phyloP scores from a whole-genome alignment of 2,888 invertebrate species.

The Habroteleia sp. region DNA sequence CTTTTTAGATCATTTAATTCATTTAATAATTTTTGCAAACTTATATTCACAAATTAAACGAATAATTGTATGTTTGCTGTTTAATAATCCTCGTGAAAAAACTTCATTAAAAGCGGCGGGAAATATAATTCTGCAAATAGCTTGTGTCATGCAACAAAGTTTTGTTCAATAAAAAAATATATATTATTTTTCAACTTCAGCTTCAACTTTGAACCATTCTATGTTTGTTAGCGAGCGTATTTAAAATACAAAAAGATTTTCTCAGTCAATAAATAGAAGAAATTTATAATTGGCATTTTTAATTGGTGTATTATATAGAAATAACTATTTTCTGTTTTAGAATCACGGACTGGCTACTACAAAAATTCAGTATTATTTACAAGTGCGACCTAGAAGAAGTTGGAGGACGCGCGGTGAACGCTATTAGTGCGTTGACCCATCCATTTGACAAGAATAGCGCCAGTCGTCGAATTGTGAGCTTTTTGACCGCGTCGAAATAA shows the following conservation, averaged over 20 bases:
- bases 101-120: conserved; percentile 33
- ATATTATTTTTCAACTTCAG: too few species aligned
- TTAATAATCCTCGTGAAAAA: conserved; percentile 43
- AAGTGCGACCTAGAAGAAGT: conserved; percentile 87
- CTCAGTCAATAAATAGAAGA: too few species aligned
- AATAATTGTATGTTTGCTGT: conserved; percentile 45
- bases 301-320: too few species aligned
- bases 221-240: too few species aligned
- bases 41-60: conserved; percentile 51
- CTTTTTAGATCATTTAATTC: conserved; percentile 59
- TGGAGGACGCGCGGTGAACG: conserved; percentile 70
- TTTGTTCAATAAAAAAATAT: too few species aligned
- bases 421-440: conserved; percentile 49
- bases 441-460: conserved; percentile 41
- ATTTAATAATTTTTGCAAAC: conserved; percentile 44
- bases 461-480: conserved; percentile 40
- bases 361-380: conserved; percentile 95
- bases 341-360: conserved; percentile 86
- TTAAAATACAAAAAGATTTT: too few species aligned
- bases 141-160: conserved; percentile 25
- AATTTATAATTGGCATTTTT: too few species aligned
- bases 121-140: conserved; percentile 19
- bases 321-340: conserved; percentile 76
- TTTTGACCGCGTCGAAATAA: conserved; percentile 31
- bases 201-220: too few species aligned